Conservation (phyloP, 2,113 vertebrate genomes). For the Falcunculus frontatus region DNA sequence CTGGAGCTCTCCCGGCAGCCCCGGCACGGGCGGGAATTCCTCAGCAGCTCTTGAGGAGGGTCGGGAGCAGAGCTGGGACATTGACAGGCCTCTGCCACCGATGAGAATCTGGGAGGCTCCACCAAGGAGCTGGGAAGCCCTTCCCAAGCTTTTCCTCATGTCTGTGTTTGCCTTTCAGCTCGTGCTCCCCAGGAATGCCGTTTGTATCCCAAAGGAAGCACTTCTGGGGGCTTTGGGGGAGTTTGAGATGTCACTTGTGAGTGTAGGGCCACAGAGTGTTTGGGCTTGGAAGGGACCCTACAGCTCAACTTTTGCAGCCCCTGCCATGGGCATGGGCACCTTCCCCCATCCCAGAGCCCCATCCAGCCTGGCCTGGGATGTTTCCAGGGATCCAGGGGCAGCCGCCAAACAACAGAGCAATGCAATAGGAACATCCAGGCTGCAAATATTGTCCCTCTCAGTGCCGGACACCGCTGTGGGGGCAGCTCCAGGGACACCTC, state of each 20-base stretch:
- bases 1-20: background rate
- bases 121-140: background rate
- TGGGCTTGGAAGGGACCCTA: background rate
- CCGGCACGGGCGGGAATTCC: background rate
- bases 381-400: background rate
- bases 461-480: accelerated
- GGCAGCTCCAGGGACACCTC: background rate
- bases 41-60: background rate
- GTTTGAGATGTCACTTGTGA: background rate
- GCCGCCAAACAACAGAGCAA: background rate
- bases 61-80: background rate
- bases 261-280: background rate
- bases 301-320: no score
- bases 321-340: background rate
- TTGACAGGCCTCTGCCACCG: background rate
- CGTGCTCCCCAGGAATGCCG: background rate
- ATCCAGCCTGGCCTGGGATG: background rate
- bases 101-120: background rate
- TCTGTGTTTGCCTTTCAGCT: background rate
- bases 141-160: background rate
- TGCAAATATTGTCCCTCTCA: background rate
- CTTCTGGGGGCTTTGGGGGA: background rate
- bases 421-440: background rate
- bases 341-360: background rate
- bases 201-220: background rate